A percentile compares a stretch with the other conserved stretches of the same genome.
phyloP scores from a whole-genome alignment of 2,888 invertebrate genomes.

The Meta bourneti region DNA sequence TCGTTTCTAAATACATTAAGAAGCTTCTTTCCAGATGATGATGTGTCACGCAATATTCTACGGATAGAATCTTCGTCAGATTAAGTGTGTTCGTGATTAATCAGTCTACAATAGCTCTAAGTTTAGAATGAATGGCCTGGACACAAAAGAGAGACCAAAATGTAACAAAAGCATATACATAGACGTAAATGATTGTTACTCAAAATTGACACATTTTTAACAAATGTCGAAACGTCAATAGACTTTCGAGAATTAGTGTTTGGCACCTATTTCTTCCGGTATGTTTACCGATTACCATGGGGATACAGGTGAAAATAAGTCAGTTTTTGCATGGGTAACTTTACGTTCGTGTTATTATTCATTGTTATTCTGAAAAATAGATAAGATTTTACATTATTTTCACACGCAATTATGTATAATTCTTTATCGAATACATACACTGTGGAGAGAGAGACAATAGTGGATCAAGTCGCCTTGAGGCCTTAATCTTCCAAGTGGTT shows the following conservation, averaged over 20 bases:
- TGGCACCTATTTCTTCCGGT: neutral
- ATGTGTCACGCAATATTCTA: neutral
- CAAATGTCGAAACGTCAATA: neutral
- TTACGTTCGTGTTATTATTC: no score
- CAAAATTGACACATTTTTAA: neutral
- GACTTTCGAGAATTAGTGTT: neutral
- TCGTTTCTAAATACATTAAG: neutral
- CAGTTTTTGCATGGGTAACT: neutral
- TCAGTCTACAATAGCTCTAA: neutral
- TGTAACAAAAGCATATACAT: neutral
- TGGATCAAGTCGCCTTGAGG: no score
- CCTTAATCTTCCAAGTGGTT: no score
- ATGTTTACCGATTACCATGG: neutral
- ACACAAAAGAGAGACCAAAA: neutral
- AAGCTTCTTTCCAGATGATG: neutral
- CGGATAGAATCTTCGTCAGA: neutral
- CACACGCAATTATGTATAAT: no score
- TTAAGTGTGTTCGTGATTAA: neutral
- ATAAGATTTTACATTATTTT: no score
- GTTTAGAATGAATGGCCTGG: neutral
- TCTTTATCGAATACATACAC: no score
- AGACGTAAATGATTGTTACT: neutral
- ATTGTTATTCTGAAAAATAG: no score
- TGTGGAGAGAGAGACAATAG: no score
- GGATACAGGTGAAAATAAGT: neutral